Conservation (phyloP, 1,140 invertebrate genomes). For the Eriocheir sinensis region DNA sequence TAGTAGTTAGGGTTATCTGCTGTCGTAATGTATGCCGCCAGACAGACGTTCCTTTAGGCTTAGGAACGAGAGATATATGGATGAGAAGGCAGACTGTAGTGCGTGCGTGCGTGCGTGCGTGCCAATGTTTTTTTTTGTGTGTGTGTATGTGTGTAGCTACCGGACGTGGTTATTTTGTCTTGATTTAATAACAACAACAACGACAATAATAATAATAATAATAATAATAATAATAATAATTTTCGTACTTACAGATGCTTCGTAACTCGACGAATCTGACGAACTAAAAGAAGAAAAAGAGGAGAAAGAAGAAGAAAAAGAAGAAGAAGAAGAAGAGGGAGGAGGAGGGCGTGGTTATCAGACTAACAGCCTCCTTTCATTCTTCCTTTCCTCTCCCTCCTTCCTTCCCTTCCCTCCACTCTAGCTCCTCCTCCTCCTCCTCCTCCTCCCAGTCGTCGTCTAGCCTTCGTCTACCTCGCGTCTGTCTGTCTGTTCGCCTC, state of each 20-base stretch:
- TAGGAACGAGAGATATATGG: too few species aligned
- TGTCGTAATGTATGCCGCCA: not conserved
- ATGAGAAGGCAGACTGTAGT: too few species aligned
- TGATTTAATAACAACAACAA: too few species aligned
- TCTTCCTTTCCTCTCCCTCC: not conserved
- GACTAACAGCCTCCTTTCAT: too few species aligned
- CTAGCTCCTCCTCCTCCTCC: conserved; percentile 18
- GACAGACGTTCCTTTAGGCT: too few species aligned
- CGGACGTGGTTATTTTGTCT: too few species aligned
- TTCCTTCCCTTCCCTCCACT: not conserved
- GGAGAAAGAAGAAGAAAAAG: not conserved
- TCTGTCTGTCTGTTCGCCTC: not conserved
- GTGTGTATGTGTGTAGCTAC: too few species aligned
- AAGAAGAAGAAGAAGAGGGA: conserved; percentile 16
- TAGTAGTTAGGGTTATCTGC: too few species aligned
- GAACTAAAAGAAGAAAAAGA: too few species aligned
- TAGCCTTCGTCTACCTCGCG: not conserved
- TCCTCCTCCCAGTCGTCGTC: not conserved
- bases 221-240: not conserved
- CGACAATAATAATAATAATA: not conserved
- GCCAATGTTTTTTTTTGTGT: too few species aligned
- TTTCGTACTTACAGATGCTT: not conserved
- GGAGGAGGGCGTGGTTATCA: not conserved
- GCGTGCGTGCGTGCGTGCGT: too few species aligned
- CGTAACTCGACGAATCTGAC: too few species aligned